Evolutionary conservation across 1,140 invertebrate species (phyloP).

Genomic region (Aphelenchoides fujianensis): DNA sequence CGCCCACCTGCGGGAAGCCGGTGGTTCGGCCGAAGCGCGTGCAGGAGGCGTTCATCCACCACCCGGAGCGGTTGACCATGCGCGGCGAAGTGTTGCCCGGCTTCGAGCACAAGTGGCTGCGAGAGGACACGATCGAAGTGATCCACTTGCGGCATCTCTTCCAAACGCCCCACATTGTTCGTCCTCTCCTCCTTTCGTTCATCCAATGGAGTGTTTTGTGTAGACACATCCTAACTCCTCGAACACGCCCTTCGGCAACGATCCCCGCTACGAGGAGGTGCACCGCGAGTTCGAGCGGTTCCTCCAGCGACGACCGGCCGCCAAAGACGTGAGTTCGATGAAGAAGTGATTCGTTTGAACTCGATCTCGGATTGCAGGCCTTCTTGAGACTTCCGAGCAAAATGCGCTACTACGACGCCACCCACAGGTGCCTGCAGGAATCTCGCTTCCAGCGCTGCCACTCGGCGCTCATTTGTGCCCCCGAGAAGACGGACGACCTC

Average conservation of each 20-base stretch:
- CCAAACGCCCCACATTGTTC: background rate
- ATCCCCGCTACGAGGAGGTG: background rate
- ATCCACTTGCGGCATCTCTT: conserved; percentile 1
- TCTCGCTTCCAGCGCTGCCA: conserved; percentile 2
- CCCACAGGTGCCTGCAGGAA: conserved; percentile 3
- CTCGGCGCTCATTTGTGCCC: conserved; percentile 3
- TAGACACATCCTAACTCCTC: background rate
- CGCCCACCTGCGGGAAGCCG: background rate
- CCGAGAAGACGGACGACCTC: background rate
- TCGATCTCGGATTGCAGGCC: background rate
- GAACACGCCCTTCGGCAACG: conserved; percentile 7
- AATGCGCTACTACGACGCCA: conserved; percentile 11
- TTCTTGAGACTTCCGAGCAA: background rate
- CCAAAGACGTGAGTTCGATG: background rate
- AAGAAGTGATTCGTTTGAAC: conserved; percentile 1
- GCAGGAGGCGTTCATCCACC: conserved; percentile 1
- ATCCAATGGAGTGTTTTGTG: too few species aligned
- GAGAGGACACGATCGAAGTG: background rate
- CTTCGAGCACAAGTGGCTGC: background rate
- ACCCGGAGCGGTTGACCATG: background rate
- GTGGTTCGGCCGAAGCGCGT: background rate
- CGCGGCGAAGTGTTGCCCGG: conserved; percentile 5
- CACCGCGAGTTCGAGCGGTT: background rate
- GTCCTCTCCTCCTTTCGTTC: too few species aligned
- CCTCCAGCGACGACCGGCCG: background rate